A percentile compares a stretch with the other conserved stretches of the same genome.
Evolutionary conservation across 2,888 invertebrate genomes (phyloP).

Genomic region (Philhelius pedissequus): DNA sequence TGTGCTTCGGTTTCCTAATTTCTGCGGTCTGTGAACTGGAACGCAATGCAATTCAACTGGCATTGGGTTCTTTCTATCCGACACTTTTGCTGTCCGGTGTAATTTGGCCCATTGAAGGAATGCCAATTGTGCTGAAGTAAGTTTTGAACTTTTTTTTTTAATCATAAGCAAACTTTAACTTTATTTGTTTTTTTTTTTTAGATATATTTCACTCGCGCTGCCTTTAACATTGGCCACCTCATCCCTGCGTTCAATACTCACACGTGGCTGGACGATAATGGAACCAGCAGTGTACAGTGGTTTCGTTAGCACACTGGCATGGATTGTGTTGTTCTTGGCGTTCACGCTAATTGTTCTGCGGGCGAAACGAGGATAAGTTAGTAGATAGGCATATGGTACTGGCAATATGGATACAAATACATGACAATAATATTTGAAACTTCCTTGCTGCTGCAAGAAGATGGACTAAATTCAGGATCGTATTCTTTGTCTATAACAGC

Average conservation of each 20-base stretch:
- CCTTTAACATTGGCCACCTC: constrained; percentile 96
- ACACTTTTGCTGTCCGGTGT: constrained; percentile 94
- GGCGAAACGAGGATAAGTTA: constrained; percentile 86
- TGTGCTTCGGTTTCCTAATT: constrained; percentile 97
- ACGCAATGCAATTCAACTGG: constrained; percentile 94
- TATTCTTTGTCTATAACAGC: not conserved
- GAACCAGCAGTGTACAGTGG: constrained; percentile 93
- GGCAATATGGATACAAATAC: constrained; percentile 50
- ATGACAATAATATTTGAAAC: constrained; percentile 6
- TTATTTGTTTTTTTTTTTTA: constrained; percentile 60
- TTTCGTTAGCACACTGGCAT: constrained; percentile 89
- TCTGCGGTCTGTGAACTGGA: constrained; percentile 95
- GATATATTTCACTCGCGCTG: constrained; percentile 89
- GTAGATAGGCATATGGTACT: not conserved
- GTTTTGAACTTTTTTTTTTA: constrained; percentile 1
- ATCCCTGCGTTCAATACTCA: constrained; percentile 90
- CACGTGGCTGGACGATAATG: constrained; percentile 90
- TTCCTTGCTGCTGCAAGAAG: constrained; percentile 21
- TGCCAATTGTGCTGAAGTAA: constrained; percentile 88
- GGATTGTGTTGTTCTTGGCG: constrained; percentile 91
- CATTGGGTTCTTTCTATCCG: constrained; percentile 96
- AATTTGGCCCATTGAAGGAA: constrained; percentile 97
- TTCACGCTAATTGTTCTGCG: constrained; percentile 89
- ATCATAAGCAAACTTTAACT: too few relatives aligned
- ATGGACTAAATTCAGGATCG: not conserved